A percentile compares a stretch with the other conserved stretches of the same genome.
Evolutionary conservation across 2,113 vertebrate species (phyloP).

Genomic region (Xiphophorus couchianus): DNA sequence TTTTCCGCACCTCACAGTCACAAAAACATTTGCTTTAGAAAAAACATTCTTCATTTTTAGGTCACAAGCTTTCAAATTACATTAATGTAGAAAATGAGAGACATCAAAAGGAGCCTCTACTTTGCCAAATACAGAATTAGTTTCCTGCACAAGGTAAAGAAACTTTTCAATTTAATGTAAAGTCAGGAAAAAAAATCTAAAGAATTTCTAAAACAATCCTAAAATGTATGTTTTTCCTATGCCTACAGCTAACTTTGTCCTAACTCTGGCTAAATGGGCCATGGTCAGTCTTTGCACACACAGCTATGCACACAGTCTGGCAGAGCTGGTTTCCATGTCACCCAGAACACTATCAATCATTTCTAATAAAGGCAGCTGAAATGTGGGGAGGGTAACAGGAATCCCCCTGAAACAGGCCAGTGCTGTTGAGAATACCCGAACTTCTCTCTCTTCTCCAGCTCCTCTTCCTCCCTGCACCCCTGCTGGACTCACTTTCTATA

Average conservation of each 20-base stretch:
- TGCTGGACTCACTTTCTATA: slow-evolving; percentile 43
- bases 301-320: neutral
- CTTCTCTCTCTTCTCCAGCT: slow-evolving; percentile 38
- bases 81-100: neutral
- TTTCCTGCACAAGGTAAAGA: neutral
- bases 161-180: neutral
- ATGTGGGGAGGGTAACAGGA: slow-evolving; percentile 54
- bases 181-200: neutral
- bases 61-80: neutral
- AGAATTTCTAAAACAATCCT: too few relatives aligned
- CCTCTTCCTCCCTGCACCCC: slow-evolving; percentile 65
- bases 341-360: slow-evolving; percentile 58
- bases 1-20: too few relatives aligned
- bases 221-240: neutral
- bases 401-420: slow-evolving; percentile 66
- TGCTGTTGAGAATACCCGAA: slow-evolving; percentile 36
- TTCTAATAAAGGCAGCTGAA: slow-evolving; percentile 58
- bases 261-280: slow-evolving; percentile 36
- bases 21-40: neutral
- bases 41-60: neutral
- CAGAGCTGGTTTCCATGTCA: slow-evolving; percentile 35
- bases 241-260: neutral
- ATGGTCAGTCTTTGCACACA: slow-evolving; percentile 23
- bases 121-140: neutral
- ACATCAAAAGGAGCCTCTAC: neutral